phyloP scores from a whole-genome alignment of 2,888 invertebrate species.

The Brachyptera risi region DNA sequence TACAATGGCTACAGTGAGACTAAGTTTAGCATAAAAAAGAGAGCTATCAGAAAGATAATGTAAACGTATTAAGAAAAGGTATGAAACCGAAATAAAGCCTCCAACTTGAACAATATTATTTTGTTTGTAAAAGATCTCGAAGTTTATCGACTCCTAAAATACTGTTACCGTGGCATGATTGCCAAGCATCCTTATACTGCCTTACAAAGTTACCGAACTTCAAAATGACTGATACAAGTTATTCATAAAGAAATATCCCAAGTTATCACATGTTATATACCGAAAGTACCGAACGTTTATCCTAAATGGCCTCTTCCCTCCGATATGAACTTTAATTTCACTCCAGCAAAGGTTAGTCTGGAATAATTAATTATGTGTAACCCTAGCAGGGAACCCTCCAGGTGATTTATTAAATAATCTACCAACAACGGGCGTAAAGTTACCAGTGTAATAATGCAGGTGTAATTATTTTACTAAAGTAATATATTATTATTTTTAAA shows the following conservation, averaged over 20 bases:
- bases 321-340: conserved; percentile 19
- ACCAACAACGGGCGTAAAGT: conserved; percentile 27
- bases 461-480: conserved; percentile 22
- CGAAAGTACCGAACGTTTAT: background rate
- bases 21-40: conserved; percentile 24
- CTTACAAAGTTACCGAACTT: conserved; percentile 29
- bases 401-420: conserved; percentile 11
- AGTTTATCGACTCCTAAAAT: background rate
- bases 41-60: background rate
- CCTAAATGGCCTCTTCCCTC: conserved; percentile 24
- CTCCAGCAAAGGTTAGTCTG: conserved; percentile 23
- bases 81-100: conserved; percentile 3
- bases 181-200: conserved; percentile 27
- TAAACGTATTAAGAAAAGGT: background rate
- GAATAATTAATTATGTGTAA: conserved; percentile 19
- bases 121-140: conserved; percentile 13
- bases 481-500: background rate
- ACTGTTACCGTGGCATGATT: conserved; percentile 13
- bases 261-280: background rate
- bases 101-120: conserved; percentile 1
- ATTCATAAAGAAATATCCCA: conserved; percentile 2
- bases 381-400: background rate
- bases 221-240: conserved; percentile 7
- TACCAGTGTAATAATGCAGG: conserved; percentile 32
- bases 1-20: conserved; percentile 27